Base-by-base conservation (phyloP, 2,113 vertebrate species). In the Elanus axillaris region DNA sequence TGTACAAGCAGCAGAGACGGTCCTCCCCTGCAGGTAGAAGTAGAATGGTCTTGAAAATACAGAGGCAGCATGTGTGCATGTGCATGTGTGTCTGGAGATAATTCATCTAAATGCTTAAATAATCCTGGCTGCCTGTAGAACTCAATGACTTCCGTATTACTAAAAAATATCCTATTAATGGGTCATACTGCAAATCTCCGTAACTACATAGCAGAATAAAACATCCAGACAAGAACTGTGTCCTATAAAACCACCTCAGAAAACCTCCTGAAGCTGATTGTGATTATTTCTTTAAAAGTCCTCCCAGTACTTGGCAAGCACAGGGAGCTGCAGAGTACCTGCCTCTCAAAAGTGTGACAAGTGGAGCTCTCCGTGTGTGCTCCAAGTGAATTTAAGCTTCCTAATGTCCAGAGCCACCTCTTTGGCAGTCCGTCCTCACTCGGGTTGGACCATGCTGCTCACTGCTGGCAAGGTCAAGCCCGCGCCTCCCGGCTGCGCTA, bases 11-110 rank as follows among this genome's bases (percentile, higher is more conserved):
- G 40, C n/a, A 81, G 93, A 90, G 38, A 59, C 5, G 14, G 20
- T 91, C 43, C 42, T 91, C 53, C 67, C 84, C 75, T 76, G 78
- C 63, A 95, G 81, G 63, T 67, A 91, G 52, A 85, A 88, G 22
- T 84, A 86, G 77, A 91, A 90, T 32, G 40, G 67, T 85, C 59
- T 74, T 96, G 71, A 90, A 95, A 96, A 96, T 52, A 91, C 27
- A 88, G 29, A 79, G n/a, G 16, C 50, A 79, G 45, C n/a, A 42
- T 69, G 52, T 60, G 76, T 94, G 68, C 40, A 10, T 63, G 26
- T 88, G 36, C 16, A 7, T 71, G 23, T 74, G 43, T 69, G 42
- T 79, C 31, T 75, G 62, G 62, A 91, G 53, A 53, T 58, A 91
- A 84, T 68, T 68, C 0, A 42, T 40, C 88, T 38, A 58, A 81